phyloP scores from a whole-genome alignment of 2,888 invertebrate genomes.

The Eurytoma adleriae region DNA sequence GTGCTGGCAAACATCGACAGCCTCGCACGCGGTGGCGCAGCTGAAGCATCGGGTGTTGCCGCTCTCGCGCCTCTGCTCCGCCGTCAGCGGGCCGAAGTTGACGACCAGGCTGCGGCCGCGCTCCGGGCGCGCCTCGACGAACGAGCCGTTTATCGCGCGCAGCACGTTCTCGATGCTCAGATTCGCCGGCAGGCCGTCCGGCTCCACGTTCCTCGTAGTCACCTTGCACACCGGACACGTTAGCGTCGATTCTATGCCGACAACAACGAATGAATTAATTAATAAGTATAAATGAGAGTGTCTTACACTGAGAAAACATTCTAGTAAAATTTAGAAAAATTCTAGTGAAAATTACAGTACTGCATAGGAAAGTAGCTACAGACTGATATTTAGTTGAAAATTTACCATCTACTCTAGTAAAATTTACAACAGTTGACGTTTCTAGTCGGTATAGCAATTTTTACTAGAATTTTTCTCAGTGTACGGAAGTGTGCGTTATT shows the following conservation, averaged over 20 bases:
- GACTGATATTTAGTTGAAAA: too few species aligned
- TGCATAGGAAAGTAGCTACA: too few species aligned
- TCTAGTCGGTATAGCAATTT: too few species aligned
- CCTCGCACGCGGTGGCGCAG: conserved; percentile 71
- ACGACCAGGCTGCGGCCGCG: conserved; percentile 53
- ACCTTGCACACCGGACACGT: conserved; percentile 81
- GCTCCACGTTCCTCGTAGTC: conserved; percentile 72
- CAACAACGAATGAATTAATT: not conserved
- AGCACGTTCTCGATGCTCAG: conserved; percentile 82
- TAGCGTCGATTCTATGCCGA: conserved; percentile 57
- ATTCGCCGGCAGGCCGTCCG: conserved; percentile 82
- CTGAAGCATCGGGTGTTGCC: conserved; percentile 68
- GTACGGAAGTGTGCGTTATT: too few species aligned
- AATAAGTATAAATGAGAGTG: too few species aligned
- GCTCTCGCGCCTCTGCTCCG: not conserved
- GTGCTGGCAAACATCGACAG: conserved; percentile 78
- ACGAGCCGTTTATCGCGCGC: conserved; percentile 73
- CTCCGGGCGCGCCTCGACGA: conserved; percentile 53
- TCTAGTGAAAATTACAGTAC: too few species aligned
- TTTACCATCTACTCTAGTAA: too few species aligned
- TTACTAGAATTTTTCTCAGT: too few species aligned
- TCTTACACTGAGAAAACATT: too few species aligned
- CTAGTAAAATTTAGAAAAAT: too few species aligned
- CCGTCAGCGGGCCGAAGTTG: conserved; percentile 59
- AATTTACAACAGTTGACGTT: too few species aligned